Base-by-base conservation (phyloP, 2,113 vertebrate species). In the Morone saxatilis region DNA sequence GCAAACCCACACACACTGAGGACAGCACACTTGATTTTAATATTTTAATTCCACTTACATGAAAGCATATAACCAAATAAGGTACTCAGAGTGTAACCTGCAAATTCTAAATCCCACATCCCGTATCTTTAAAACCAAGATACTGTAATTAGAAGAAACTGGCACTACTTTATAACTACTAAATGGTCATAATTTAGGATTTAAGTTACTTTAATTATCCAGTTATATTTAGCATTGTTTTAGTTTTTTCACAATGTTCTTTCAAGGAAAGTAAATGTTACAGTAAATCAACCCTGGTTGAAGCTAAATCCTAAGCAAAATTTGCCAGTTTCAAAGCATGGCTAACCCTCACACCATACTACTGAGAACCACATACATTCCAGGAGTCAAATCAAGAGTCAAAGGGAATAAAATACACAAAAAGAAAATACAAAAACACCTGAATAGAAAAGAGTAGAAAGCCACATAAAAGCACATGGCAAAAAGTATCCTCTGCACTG, bases 1-100 rank as follows among this genome's bases (percentile, higher is more conserved):
- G 60, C 17, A 84, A 76, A 78, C n/a, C 67, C 41, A 70, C 54
- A 22, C 47, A 20, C 2, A 47, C 0, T 6, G 40, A 51, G 59
- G 50, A 83, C 45, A 71, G 36, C 75, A 75, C 71, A 81, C 6
- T 89, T 85, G 67, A 76, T 87, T 90, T 90, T 66, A 90, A 91
- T 90, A 85, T 93, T 96, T 93, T 95, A 89, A 94, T 95, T 95
- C 90, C 94, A 95, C 90, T 93, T 94, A 92, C 94, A 96, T 94
- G 94, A 95, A 95, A 94, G 91, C 93, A 95, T 94, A 94, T 90
- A 91, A 90, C 89, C 93, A 94, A 94, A 93, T 88, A 93, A 94
- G 88, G 81, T 91, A 94, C 86, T 91, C 86, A 78, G 90, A 89
- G 90, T 92, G 81, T 86, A 68, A 89, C 73, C 87, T 74, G 84